Base-by-base conservation (phyloP, 2,797 vertebrate genomes). In the Emys orbicularis region DNA sequence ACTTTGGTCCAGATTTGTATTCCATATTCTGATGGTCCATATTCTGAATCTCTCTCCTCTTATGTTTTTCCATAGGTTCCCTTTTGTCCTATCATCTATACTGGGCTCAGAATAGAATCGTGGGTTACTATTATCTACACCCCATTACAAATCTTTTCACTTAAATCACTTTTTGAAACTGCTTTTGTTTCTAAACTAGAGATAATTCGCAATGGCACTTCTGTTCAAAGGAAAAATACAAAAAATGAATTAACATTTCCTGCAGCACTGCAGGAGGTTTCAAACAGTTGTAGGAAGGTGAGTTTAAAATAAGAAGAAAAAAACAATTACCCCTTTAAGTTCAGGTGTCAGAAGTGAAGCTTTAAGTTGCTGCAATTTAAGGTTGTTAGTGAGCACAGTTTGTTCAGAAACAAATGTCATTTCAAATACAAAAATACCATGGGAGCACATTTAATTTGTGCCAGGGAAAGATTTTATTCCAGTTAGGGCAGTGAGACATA, bases 111-210 rank as follows among this genome's bases (percentile, higher is more conserved):
- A 88, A 86, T 52, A 90, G 50, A 87, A 85, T n/a, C 83, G 57
- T 5, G 29, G 86, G 54, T 50, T 89, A 56, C 77, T 92, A 87
- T 57, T 94, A 87, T 79, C 74, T 52, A 68, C 23, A 25, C 49
- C 56, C n/a, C 86, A 87, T 96, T 88, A 91, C 79, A 97, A 95
- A 90, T 95, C 91, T 72, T 92, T 97, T 87, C 37, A 79, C 41
- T 88, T 72, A 53, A 34, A 89, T 74, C 53, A 52, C 72, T 95
- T 95, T 95, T 91, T 87, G 87, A 44, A 97, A 88, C 16, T 84
- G 49, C 87, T 83, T 93, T 94, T 90, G 90, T 97, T 96, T 90
- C 96, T 94, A 89, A 97, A 79, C 81, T 89, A 94, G 82, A 90
- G 76, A 61, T 84, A 94, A 87, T 84, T 87, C 87, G 8, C 83